A percentile compares a stretch with the other conserved stretches of the same genome.
These are phyloP conservation scores for Hippoglossus hippoglossus DNA, from an alignment of 2,797 vertebrate genomes.

Conservation along the genomic window DNA sequence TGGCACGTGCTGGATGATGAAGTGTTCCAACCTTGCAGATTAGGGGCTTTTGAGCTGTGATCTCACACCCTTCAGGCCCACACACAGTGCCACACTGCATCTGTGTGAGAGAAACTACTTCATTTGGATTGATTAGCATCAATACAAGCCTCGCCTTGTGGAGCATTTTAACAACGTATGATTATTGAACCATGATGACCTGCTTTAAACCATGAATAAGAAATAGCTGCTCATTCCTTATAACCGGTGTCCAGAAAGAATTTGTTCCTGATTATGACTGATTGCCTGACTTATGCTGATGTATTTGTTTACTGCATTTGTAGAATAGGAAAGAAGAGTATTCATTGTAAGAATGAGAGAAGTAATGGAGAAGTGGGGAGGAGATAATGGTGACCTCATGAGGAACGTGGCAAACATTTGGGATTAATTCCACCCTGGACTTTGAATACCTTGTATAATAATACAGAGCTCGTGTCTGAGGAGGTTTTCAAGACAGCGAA, in stretches of 20 bases:
- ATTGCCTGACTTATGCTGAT: conserved; percentile 32
- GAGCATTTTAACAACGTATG: conserved; percentile 26
- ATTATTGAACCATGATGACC: conserved; percentile 42
- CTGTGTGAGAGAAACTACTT: conserved; percentile 30
- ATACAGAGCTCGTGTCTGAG: conserved; percentile 44
- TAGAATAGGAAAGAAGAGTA: conserved; percentile 34
- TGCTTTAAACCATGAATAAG: conserved; percentile 14
- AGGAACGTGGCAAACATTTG: conserved; percentile 70
- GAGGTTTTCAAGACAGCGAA: conserved; percentile 46
- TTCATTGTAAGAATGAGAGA: conserved; percentile 18
- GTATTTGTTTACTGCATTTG: conserved; percentile 41
- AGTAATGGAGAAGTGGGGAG: conserved; percentile 20
- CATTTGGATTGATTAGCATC: conserved; percentile 42
- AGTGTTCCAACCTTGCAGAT: conserved; percentile 50
- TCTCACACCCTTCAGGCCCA: conserved; percentile 53
- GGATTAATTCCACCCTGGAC: conserved; percentile 57
- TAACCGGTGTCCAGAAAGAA: not conserved
- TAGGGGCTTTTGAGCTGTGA: conserved; percentile 50
- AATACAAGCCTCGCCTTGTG: conserved; percentile 18
- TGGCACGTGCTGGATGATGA: conserved; percentile 49
- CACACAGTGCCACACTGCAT: conserved; percentile 54
- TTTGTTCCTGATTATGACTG: conserved; percentile 31
- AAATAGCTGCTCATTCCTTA: conserved; percentile 23
- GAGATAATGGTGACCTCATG: conserved; percentile 49
- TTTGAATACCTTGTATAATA: conserved; percentile 54